Evolutionary conservation across 2,888 invertebrate species (phyloP).

Genomic region (Eupithecia exiguata): DNA sequence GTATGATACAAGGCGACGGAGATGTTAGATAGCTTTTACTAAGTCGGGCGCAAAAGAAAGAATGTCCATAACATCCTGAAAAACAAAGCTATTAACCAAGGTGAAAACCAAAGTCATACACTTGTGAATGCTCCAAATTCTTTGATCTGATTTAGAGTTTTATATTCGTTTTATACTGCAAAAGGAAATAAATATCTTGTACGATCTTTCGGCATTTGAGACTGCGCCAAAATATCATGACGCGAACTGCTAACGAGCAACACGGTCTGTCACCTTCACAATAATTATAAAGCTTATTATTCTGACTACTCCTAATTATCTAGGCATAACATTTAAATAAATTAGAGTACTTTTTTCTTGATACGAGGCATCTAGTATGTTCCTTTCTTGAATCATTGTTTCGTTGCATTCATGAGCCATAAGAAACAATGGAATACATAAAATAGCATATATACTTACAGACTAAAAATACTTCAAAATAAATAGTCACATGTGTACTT

Average conservation of each 20-base stretch:
- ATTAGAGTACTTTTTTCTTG: neutral
- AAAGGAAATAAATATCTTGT: conserved; percentile 55
- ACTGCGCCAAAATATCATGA: conserved; percentile 57
- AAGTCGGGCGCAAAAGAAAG: neutral
- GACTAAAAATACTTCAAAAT: too few species aligned
- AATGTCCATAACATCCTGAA: conserved; percentile 21
- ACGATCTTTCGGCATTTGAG: conserved; percentile 57
- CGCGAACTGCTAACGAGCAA: conserved; percentile 33
- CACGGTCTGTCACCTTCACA: conserved; percentile 40
- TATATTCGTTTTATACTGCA: conserved; percentile 48
- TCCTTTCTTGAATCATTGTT: too few species aligned
- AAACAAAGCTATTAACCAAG: conserved; percentile 33
- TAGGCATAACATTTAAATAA: neutral
- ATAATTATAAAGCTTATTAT: conserved; percentile 24
- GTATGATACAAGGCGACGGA: neutral
- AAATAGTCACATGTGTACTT: neutral
- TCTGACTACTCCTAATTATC: neutral
- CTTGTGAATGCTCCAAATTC: conserved; percentile 46
- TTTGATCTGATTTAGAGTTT: conserved; percentile 33
- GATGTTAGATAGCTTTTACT: too few species aligned
- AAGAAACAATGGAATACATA: too few species aligned
- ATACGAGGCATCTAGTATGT: too few species aligned
- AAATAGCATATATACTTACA: too few species aligned
- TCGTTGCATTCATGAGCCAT: too few species aligned
- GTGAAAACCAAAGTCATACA: conserved; percentile 34